Evolutionary conservation across 92 coral and sea anemone species (phyloP).

Genomic region (Umimayanthus kanabou): DNA sequence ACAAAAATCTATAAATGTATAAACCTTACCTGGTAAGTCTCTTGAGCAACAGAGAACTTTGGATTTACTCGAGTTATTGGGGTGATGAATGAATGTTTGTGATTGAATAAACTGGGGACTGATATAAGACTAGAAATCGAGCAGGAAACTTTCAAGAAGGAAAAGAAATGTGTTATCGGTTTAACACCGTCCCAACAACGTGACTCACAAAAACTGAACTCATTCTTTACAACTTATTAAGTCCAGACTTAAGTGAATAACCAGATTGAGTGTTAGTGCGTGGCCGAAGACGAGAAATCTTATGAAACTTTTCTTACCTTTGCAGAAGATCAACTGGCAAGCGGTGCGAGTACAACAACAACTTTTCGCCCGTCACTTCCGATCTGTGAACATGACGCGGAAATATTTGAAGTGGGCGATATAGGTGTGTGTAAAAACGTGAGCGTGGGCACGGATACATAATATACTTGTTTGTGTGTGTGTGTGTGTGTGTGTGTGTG

Average conservation of each 20-base stretch:
- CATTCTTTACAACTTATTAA: no score
- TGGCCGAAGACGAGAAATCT: no score
- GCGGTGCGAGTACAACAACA: neutral
- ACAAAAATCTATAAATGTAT: no score
- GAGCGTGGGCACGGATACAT: neutral
- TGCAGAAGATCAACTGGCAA: neutral
- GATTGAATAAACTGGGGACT: neutral
- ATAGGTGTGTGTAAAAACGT: neutral
- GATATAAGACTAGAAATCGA: neutral
- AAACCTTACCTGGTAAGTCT: no score
- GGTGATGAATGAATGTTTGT: no score
- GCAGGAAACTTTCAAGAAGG: neutral
- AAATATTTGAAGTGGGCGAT: neutral
- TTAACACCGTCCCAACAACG: neutral
- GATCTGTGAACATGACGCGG: constrained; percentile 4
- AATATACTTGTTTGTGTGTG: no score
- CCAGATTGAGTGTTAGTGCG: neutral
- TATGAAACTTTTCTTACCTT: neutral
- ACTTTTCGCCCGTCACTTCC: neutral
- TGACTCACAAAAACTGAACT: neutral
- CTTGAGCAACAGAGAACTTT: no score
- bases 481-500: no score
- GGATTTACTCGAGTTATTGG: no score
- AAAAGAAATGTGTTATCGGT: neutral
- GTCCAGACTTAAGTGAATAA: neutral